phyloP scores from a whole-genome alignment of 2,113 vertebrate genomes.

The Oreochromis niloticus region DNA sequence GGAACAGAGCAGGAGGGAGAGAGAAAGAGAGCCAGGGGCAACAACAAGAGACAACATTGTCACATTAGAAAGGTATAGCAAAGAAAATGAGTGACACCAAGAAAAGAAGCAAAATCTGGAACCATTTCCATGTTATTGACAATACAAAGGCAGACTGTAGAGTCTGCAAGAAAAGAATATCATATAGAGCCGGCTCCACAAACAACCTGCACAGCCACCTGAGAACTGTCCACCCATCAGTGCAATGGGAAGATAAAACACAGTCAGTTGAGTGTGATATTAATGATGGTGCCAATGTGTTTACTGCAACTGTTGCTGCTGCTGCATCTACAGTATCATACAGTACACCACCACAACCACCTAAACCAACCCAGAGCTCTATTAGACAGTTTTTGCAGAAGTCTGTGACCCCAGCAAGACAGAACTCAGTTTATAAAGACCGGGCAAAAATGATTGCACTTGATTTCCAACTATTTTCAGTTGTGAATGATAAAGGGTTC shows the following conservation, averaged over 20 bases:
- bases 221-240: neutral
- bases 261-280: rapidly evolving
- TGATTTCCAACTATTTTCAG: too few species aligned
- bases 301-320: neutral
- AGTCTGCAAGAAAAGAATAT: neutral
- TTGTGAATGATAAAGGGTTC: too few species aligned
- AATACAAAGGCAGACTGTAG: neutral
- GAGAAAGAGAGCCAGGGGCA: neutral
- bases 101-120: neutral
- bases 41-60: neutral
- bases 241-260: neutral
- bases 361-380: neutral
- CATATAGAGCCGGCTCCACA: neutral
- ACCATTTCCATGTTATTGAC: neutral
- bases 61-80: neutral
- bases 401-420: too few species aligned
- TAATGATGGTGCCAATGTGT: neutral
- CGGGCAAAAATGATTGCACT: too few species aligned
- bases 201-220: neutral
- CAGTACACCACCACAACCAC: neutral
- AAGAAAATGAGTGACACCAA: neutral
- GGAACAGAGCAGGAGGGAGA: neutral
- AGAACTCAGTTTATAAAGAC: too few species aligned
- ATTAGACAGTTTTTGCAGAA: neutral
- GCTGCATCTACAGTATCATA: too few species aligned